Base-by-base conservation (phyloP, 2,888 invertebrate genomes). In the Eulithis prunata region DNA sequence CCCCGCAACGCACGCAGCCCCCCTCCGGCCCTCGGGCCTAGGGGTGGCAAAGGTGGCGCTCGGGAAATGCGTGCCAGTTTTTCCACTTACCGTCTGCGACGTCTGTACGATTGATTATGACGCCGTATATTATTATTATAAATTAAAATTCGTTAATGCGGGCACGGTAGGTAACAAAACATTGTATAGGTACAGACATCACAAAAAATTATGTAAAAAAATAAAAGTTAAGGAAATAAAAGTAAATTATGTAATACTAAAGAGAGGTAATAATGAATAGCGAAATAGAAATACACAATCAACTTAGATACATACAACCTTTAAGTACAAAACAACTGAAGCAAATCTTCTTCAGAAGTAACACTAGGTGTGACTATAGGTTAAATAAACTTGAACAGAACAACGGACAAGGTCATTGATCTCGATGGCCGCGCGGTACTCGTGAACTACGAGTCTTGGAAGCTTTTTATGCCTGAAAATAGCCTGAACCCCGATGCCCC, bases 41-140 rank as follows among this genome's bases (percentile, higher is more conserved):
- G 10, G 49, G 21, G 49, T 21, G 41, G 41, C 59, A 66, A 62
- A 69, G 70, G 71, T 64, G 82, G 82, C 81, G 79, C 79, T 83
- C 84, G 89, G 89, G 87, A 91, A 91, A 89, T 85, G 90, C 90
- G 85, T 87, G 81, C 79, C 82, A 86, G 86, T 88, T 91, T 91
- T 88, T 84, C 89, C 88, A 86, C 84, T 87, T 83, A 82, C 72
- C 78, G 84, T 85, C 85, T 86, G 81, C 85, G 83, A 84, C 80
- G 82, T 84, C 82, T 78, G 76, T 81, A 78, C 80, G 84, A 84
- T 86, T 86, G 86, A 86, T 86, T 78, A 74, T 70, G 69, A 68
- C 64, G 62, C 60, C 49, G 52, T 65, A 11, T 21, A 21, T 1
- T 21, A 21, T 21, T 1, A 21, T 21, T 21, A 21, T 21, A 21